Conservation (phyloP, 1,140 invertebrate genomes). For the Oncopeltus fasciatus region DNA sequence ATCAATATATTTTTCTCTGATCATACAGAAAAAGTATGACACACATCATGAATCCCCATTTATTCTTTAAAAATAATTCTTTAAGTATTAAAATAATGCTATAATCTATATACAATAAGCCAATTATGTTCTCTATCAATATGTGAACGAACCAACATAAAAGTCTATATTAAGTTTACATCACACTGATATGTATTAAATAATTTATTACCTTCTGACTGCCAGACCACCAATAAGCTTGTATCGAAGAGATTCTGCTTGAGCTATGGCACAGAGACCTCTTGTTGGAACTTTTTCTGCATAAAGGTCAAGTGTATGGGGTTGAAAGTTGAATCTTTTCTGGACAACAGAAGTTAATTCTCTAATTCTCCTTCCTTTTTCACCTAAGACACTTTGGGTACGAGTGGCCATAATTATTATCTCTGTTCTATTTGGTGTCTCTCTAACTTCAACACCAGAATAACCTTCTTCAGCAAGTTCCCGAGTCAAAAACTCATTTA, state of each 20-base stretch:
- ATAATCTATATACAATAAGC: too few relatives aligned
- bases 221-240: conserved; percentile 93
- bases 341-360: conserved; percentile 97
- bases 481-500: conserved; percentile 96
- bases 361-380: conserved; percentile 84
- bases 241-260: conserved; percentile 87
- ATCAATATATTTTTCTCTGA: too few relatives aligned
- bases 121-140: too few relatives aligned
- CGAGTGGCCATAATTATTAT: conserved; percentile 99
- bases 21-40: too few relatives aligned
- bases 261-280: conserved; percentile 96
- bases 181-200: too few relatives aligned
- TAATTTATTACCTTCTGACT: conserved; percentile 48
- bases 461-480: conserved; percentile 99
- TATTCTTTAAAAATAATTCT: neutral
- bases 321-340: conserved; percentile 92
- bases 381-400: conserved; percentile 92
- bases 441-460: conserved; percentile 93
- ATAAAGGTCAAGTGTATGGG: conserved; percentile 85
- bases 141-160: too few relatives aligned
- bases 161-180: too few relatives aligned
- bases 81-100: too few relatives aligned
- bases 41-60: too few relatives aligned
- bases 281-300: conserved; percentile 97
- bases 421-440: conserved; percentile 83